Evolutionary conservation across 64 coral and sea anemone genomes (phyloP), one percentile per base, ranked within the genome.

Genomic region (Stichodactyla mertensii): DNA sequence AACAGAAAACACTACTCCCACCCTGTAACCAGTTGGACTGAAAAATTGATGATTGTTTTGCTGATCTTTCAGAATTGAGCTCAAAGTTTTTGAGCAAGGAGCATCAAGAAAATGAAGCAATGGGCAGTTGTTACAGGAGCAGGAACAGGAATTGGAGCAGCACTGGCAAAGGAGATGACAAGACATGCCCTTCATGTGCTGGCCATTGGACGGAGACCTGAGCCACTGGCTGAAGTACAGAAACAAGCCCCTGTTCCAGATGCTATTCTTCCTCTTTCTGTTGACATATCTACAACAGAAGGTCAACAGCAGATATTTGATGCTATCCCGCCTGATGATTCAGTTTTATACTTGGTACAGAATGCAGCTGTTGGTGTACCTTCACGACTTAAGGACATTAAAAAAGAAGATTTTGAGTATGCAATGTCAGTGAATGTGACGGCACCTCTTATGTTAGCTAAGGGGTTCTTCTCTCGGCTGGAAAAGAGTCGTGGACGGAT

Each of bases 41-140:
- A 55, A 36, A 45, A 86, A 24, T 16, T 18, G 7, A 36, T 36
- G 1, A 52, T 10, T 86, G 27, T 3, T 55, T 8, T 11, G 0
- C 27, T 19, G 28, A 36, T 7, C 15, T 45, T 84, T 57, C 27
- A 14, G 20, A 84, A 7, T 55, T 45, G 36, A 45, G 36, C 36
- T 45, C 1, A 45, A 45, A 45, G 1, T 59, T 22, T 56, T 11
- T 31, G 55, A 57, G 27, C 22, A 45, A 45, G 1, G 36, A 45
- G 36, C 36, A 45, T 45, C 36, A 83, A 74, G 27, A 82, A 27
- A 69, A 87, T 92, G 91, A 92, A 82, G 84, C 79, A 23, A 31
- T 92, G 91, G 91, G 86, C 91, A 2, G 91, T 92, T 20, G 71
- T 92, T 20, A 92, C 91, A 20, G 91, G 91, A 52, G 91, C 91